Percentiles rank a stretch among this genome's conserved stretches.
Evolutionary conservation across 2,113 vertebrate species (phyloP).

Genomic region (Genyomyrus donnyi): DNA sequence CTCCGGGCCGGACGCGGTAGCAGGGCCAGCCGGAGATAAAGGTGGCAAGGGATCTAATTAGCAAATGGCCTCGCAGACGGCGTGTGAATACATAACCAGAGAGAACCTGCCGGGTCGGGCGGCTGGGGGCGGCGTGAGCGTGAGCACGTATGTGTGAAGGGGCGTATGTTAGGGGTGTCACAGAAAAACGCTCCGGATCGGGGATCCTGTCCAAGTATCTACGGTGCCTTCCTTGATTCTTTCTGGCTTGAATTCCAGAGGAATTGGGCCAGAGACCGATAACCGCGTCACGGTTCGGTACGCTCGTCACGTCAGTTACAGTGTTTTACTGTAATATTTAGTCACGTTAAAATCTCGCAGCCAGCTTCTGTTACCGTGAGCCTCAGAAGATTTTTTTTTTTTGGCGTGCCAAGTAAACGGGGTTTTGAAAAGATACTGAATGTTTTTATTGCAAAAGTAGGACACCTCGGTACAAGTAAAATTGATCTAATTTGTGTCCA

Average conservation of each 20-base stretch:
- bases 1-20: background rate
- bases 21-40: background rate
- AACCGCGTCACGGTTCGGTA: background rate
- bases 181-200: background rate
- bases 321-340: background rate
- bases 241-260: background rate
- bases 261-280: background rate
- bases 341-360: background rate
- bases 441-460: background rate
- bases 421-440: background rate
- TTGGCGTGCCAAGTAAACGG: background rate
- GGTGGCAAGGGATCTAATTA: conserved; percentile 58
- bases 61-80: conserved; percentile 61
- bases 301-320: background rate
- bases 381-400: background rate
- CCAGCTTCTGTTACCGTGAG: background rate
- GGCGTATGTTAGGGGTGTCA: background rate
- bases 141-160: background rate
- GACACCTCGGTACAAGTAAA: background rate
- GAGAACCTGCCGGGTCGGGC: conserved; percentile 28
- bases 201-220: conserved; percentile 7
- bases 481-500: background rate
- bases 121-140: background rate
- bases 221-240: background rate
- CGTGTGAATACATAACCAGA: conserved; percentile 56